These are phyloP conservation scores for Drosophila mettleri DNA, from an alignment of 2,888 invertebrate genomes.

Conservation along the genomic window DNA sequence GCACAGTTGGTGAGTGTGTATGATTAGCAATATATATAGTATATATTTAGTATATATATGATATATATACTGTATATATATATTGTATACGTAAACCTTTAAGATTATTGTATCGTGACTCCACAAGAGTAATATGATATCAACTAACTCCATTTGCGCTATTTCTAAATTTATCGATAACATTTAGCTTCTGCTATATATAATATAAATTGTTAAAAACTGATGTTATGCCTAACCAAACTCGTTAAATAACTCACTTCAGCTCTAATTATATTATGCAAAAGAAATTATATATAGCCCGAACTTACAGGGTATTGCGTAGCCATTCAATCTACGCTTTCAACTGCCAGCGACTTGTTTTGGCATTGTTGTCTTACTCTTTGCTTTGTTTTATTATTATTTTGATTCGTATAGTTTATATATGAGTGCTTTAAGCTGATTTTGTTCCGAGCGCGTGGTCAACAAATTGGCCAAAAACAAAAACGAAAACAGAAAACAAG, in stretches of 20 bases:
- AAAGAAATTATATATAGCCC: no score
- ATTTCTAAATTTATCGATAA: neutral
- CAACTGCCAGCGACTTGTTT: conserved; percentile 4
- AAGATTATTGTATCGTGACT: no score
- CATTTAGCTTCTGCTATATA: neutral
- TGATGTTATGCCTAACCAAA: no score
- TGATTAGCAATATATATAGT: neutral
- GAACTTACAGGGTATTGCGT: conserved; percentile 16
- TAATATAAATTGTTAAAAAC: neutral
- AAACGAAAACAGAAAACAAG: conserved; percentile 15
- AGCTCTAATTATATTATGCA: no score
- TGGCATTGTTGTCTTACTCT: conserved; percentile 16
- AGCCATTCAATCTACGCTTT: neutral
- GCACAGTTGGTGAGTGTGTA: neutral
- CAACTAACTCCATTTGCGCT: no score
- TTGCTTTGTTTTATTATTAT: conserved; percentile 37
- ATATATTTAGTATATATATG: neutral
- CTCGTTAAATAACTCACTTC: no score
- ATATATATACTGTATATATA: no score
- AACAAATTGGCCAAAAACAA: conserved; percentile 46
- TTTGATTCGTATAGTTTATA: conserved; percentile 44
- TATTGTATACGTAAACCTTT: no score
- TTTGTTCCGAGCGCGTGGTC: conserved; percentile 39
- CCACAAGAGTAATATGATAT: neutral
- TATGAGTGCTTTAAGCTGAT: conserved; percentile 29